Percentiles rank a stretch among this genome's conserved stretches.
phyloP scores from a whole-genome alignment of 92 coral and sea anemone genomes.

The Zoanthus sociatus region DNA sequence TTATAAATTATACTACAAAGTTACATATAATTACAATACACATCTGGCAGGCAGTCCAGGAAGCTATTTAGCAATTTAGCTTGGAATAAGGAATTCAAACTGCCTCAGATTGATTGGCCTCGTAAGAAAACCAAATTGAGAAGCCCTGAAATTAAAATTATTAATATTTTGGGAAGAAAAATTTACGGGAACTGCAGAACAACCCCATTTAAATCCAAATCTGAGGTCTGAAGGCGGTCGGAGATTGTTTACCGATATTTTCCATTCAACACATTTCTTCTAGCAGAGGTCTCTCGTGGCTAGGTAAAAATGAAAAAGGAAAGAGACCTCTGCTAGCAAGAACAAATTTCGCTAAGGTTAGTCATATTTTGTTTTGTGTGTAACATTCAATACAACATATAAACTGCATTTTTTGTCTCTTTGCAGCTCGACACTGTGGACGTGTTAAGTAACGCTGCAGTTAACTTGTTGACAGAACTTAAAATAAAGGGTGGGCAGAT shows the following conservation, averaged over 20 bases:
- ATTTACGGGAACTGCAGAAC: not conserved
- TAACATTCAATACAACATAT: conserved; percentile 1
- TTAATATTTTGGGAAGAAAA: conserved; percentile 8
- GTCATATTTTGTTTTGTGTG: conserved; percentile 7
- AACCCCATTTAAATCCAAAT: not conserved
- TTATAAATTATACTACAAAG: too few relatives aligned
- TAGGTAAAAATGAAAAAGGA: not conserved
- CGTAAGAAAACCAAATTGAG: not conserved
- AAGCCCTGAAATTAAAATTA: conserved; percentile 6
- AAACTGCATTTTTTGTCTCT: conserved; percentile 10
- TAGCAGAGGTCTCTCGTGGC: not conserved
- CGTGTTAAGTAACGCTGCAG: not conserved
- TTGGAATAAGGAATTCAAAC: not conserved
- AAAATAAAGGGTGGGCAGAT: conserved; percentile 32
- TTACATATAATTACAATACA: too few relatives aligned
- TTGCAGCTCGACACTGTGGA: conserved; percentile 20
- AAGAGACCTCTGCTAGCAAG: not conserved
- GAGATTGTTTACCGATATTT: conserved; percentile 3
- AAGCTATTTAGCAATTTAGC: too few relatives aligned
- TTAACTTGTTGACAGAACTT: conserved; percentile 17
- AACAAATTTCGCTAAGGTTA: not conserved
- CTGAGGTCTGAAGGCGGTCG: not conserved
- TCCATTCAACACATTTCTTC: conserved; percentile 8
- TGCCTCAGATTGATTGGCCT: not conserved
- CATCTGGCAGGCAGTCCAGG: too few relatives aligned